phyloP scores from a whole-genome alignment of 2,113 vertebrate genomes.

The Bothrops jararaca region DNA sequence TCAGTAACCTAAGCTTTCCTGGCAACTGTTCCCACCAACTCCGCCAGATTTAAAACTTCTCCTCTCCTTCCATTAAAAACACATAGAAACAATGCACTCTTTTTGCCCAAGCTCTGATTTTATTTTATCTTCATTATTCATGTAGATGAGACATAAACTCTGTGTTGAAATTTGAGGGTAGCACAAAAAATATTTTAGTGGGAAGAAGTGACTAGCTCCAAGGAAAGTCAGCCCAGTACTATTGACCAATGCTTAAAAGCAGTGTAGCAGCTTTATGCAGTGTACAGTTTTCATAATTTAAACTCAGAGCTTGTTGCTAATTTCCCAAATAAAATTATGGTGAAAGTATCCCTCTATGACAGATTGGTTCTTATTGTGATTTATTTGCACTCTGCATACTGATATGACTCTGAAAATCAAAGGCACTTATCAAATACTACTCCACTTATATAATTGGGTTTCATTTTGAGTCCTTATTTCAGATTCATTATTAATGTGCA shows the following conservation, averaged over 20 bases:
- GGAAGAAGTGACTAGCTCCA: neutral
- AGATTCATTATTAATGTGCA: neutral
- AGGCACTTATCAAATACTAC: neutral
- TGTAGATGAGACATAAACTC: neutral
- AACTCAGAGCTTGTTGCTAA: neutral
- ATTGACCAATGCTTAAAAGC: neutral
- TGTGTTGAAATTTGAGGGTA: neutral
- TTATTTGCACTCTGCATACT: neutral
- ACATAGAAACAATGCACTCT: constrained; percentile 4
- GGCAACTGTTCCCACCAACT: constrained; percentile 3
- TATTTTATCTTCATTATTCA: constrained; percentile 2
- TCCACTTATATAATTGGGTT: neutral
- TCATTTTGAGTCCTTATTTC: neutral
- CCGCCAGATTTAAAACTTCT: neutral
- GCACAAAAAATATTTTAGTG: neutral
- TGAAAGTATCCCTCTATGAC: neutral
- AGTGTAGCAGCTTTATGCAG: neutral
- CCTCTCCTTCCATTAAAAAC: neutral
- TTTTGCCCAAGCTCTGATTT: neutral
- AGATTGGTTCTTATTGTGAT: neutral
- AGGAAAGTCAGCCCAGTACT: neutral
- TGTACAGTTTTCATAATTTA: neutral
- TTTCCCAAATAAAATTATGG: neutral
- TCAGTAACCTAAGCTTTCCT: neutral
- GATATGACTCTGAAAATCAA: neutral